Percentiles rank a stretch among this genome's conserved stretches.
These are phyloP conservation scores for Diadumene lineata DNA, from an alignment of 92 coral and sea anemone genomes.

Conservation along the genomic window DNA sequence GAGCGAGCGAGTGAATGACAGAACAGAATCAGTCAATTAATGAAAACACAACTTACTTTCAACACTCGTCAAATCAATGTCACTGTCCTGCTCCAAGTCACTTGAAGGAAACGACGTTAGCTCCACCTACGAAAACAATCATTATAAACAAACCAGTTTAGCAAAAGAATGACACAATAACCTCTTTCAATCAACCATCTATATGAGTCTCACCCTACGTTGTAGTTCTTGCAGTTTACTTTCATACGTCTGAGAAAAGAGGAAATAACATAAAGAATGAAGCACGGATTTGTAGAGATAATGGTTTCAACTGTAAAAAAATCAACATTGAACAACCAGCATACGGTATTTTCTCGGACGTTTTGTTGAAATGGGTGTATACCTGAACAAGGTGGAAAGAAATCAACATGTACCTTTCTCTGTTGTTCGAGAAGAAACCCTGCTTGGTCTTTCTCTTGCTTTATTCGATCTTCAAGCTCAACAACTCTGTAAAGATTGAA, in stretches of 20 bases:
- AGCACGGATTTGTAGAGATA: too few relatives aligned
- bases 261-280: not conserved
- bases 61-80: constrained; percentile 79
- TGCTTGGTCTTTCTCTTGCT: constrained; percentile 87
- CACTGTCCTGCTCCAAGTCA: constrained; percentile 81
- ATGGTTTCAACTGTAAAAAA: not conserved
- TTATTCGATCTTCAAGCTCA: constrained; percentile 89
- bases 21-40: too few relatives aligned
- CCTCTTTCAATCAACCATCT: not conserved
- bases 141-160: too few relatives aligned
- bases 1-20: not conserved
- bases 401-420: constrained; percentile 55
- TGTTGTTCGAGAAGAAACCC: constrained; percentile 75
- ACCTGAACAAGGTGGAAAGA: not conserved
- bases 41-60: constrained; percentile 82
- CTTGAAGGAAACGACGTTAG: constrained; percentile 88
- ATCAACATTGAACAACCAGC: not conserved
- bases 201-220: constrained; percentile 57
- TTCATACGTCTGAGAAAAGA: constrained; percentile 69
- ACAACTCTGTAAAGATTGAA: constrained; percentile 59
- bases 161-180: not conserved
- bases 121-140: constrained; percentile 87
- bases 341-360: not conserved
- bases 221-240: constrained; percentile 84
- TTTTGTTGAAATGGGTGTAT: not conserved